Conservation (phyloP, 2,113 vertebrate species). For the Bos taurus region DNA sequence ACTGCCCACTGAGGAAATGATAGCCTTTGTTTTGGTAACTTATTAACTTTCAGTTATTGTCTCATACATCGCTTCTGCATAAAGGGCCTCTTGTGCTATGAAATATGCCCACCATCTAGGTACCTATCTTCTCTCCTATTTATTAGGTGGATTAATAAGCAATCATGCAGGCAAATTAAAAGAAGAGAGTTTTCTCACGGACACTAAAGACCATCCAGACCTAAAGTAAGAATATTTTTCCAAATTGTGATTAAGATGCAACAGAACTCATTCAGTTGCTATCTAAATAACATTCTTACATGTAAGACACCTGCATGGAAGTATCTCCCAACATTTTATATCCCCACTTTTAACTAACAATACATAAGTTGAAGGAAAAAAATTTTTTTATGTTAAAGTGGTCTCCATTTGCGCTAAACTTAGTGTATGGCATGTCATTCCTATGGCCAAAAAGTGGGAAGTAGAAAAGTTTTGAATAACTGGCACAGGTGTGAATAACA, state of each 20-base stretch:
- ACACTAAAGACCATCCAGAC: background rate
- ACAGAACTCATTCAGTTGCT: background rate
- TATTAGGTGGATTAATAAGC: background rate
- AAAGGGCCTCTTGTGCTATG: background rate
- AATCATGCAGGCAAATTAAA: background rate
- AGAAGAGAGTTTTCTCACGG: background rate
- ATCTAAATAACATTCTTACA: background rate
- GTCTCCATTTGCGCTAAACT: background rate
- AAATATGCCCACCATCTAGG: background rate
- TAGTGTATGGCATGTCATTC: background rate
- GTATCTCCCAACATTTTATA: background rate
- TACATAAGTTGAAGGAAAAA: background rate
- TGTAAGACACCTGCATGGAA: background rate
- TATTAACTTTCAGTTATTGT: background rate
- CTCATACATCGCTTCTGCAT: background rate
- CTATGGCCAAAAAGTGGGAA: background rate
- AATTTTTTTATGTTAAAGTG: background rate
- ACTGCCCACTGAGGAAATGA: background rate
- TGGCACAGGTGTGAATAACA: background rate
- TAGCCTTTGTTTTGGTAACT: conserved; percentile 10
- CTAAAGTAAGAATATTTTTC: background rate
- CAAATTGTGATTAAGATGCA: background rate
- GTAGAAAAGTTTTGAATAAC: background rate
- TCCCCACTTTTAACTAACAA: background rate
- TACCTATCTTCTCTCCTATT: background rate